A percentile compares a stretch with the other conserved stretches of the same genome.
Evolutionary conservation across 2,888 invertebrate species (phyloP).

Genomic region (Epinotia demarniana): DNA sequence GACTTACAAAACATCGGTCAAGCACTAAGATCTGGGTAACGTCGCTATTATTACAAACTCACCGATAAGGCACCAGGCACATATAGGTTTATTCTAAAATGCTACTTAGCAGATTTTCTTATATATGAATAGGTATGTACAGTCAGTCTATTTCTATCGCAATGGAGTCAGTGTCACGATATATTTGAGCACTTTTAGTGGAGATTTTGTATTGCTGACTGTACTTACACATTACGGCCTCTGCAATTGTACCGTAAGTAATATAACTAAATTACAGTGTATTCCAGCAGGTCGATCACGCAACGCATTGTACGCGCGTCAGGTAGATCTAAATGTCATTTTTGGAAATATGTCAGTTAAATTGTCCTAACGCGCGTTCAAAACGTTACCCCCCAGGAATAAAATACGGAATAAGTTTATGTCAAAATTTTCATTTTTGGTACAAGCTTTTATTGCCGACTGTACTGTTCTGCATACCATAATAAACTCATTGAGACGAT

Average conservation of each 20-base stretch:
- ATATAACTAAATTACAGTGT: not conserved
- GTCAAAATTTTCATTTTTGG: too few relatives aligned
- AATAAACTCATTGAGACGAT: too few relatives aligned
- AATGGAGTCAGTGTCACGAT: not conserved
- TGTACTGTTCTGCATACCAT: too few relatives aligned
- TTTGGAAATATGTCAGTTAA: too few relatives aligned
- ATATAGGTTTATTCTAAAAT: constrained; percentile 12
- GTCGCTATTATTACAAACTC: constrained; percentile 13
- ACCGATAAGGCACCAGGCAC: constrained; percentile 29
- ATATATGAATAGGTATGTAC: not conserved
- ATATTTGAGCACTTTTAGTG: not conserved
- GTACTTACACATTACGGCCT: not conserved
- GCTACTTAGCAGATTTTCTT: not conserved
- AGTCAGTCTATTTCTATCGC: constrained; percentile 2
- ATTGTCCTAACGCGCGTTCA: too few relatives aligned
- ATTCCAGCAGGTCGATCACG: too few relatives aligned
- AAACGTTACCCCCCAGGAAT: too few relatives aligned
- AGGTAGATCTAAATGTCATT: too few relatives aligned
- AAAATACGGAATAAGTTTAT: too few relatives aligned
- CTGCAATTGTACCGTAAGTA: not conserved
- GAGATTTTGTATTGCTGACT: not conserved
- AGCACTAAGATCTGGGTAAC: constrained; percentile 21
- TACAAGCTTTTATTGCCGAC: too few relatives aligned
- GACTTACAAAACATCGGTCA: constrained; percentile 27
- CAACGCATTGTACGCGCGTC: too few relatives aligned